Base-by-base conservation (phyloP, 2,888 invertebrate genomes). In the Harmothoe impar region DNA sequence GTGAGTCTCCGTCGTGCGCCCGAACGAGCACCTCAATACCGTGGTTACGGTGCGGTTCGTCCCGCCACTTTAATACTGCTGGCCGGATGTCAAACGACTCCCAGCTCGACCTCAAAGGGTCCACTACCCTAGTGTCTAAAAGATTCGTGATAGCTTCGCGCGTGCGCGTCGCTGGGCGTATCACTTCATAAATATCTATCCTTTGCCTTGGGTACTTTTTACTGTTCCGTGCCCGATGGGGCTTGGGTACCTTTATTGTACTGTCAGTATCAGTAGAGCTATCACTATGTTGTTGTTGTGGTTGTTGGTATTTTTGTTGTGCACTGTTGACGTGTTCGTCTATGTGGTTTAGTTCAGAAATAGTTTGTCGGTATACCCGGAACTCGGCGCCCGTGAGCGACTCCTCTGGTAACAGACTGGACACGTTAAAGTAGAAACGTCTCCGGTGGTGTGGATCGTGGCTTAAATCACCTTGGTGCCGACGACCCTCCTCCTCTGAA, bases 61-160 rank as follows among this genome's bases (percentile, higher is more conserved):
- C 96, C 91, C 98, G 97, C 99, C 99, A 99, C 86, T 97, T 96
- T 0, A 97, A 96, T 77, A 98, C 96, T 10, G 98, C 97, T 89
- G 96, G 97, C 1, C 98, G 98, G 77, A 98, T 97, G 96, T 99
- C 98, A 93, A 99, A 96, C 93, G 97, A 97, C 91, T 98, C 95
- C 99, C 99, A 99, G 15, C 31, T 31, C 35, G 91, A 51, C 56
- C 78, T 72, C 10, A n/a, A n/a, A 29, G 91, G 56, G 33, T 86
- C 54, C 98, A 98, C 97, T 92, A 97, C 95, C 95, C 97, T 97
- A 90, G 98, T 97, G 96, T 99, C 99, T 92, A 99, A 96, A 90
- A 99, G 97, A 94, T 98, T 97, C 93, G 98, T 97, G 92, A 98
- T 97, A 10, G 98, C 93, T 91, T 95, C 95, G 81, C 93, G 93